Evolutionary conservation across 2,888 invertebrate genomes (phyloP), one percentile per base, ranked within the genome.

Genomic region (Campoplex nolae): DNA sequence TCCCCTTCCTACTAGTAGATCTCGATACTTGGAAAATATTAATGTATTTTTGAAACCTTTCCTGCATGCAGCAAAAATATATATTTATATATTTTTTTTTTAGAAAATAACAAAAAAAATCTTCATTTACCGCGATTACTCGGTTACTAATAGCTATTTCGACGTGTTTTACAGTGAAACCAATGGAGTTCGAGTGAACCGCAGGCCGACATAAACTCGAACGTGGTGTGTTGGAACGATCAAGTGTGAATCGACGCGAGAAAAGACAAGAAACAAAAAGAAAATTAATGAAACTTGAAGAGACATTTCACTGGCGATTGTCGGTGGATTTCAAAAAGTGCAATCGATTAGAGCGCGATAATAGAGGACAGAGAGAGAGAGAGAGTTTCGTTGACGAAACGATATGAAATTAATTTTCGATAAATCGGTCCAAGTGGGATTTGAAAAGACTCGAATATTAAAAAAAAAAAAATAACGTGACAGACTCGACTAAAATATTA

Each of bases 141-240:
- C 32, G 23, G 1, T 54, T 18, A 48, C 58, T 74, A 82, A 81
- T 75, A 23, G 18, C 74, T 3, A n/a, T 48, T 54, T 38, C 45
- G 54, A 71, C 87, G 28, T 88, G 75, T 54, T 89, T 93, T 94
- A 48, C 93, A 94, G 94, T 94, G 93, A 94, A 93, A 92, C 90
- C 91, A 89, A 91, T 91, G 86, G 90, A 90, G 87, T 86, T 88
- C 87, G 85, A 89, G 89, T 83, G 85, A 84, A 87, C 83, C 78
- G 80, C 86, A 84, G 78, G 86, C 89, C 90, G 88, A 90, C 90
- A 89, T 90, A 90, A 92, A 93, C 90, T 91, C 90, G 88, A 91
- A 91, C 90, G 90, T 92, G 91, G 86, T 91, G 92, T 91, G 91
- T 90, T 90, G 88, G 87, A 81, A 90, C 86, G 88, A 89, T 81